These are phyloP conservation scores for Heterochromis multidens DNA, from an alignment of 2,113 vertebrate species.

Conservation along the genomic window DNA sequence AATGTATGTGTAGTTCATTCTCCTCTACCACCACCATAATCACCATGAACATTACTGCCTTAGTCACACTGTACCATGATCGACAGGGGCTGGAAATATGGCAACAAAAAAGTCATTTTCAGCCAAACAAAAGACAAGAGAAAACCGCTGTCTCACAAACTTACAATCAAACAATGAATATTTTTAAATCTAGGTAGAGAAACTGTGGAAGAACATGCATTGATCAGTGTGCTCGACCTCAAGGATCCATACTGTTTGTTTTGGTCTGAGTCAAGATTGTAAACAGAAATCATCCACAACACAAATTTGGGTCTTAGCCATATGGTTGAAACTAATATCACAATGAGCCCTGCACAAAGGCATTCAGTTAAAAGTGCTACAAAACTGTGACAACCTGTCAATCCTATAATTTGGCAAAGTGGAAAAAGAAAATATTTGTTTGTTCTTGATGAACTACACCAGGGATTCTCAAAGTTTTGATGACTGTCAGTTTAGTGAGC, in stretches of 20 bases:
- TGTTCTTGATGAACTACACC: neutral
- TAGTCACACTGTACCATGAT: neutral
- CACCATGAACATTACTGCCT: neutral
- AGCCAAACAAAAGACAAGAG: neutral
- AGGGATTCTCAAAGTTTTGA: neutral
- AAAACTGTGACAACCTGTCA: neutral
- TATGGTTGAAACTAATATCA: neutral
- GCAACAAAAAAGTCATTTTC: neutral
- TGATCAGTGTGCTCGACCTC: neutral
- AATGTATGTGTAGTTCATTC: neutral
- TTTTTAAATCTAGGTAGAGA: neutral
- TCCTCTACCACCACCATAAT: neutral
- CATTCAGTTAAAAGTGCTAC: neutral
- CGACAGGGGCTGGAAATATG: neutral
- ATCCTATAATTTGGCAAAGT: neutral
- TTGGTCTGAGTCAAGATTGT: neutral
- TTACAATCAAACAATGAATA: neutral
- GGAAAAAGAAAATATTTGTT: neutral
- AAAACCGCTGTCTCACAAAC: neutral
- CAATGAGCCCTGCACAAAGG: neutral
- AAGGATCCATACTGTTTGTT: neutral
- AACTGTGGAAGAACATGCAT: neutral
- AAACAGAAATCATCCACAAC: neutral
- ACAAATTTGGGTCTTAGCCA: neutral
- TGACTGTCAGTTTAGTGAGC: neutral